Evolutionary conservation across 2,888 invertebrate species (phyloP), one percentile per base, ranked within the genome.

Genomic region (Alloscopus bannaensis): DNA sequence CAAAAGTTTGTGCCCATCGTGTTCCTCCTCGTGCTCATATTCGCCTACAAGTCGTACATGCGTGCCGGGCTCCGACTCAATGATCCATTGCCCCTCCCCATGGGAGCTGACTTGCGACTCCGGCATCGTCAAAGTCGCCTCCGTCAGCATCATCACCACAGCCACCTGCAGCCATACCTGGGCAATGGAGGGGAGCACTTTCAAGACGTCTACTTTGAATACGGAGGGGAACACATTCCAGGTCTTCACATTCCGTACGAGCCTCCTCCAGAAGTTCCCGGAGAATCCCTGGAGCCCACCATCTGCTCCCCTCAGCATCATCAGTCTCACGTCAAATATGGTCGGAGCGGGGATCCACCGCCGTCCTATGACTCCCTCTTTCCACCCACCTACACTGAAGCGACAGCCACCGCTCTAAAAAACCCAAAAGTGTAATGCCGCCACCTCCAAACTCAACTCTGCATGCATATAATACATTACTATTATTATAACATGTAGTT

Each of bases 11-110:
- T 83, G 28, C 83, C 83, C 4, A 71, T 83, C 18, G 71, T 83
- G 2, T 83, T 83, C 47, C 72, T 83, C 24, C 60, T 81, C 1
- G 79, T 83, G 26, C 71, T 83, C 24, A 72, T 83, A 31, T 83
- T 77, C 45, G 83, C 81, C 8, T 83, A 83, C 76, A 72, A 81
- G 60, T 71, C 75, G 20, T 83, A 83, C 66, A 83, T 83, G 83
- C 81, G 81, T 47, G 81, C 83, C n/a, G 81, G 83, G 3, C 70
- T 79, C 24, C 73, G 79, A 20, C 20, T 72, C 8, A 62, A 65
- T 36, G 60, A 72, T 20, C 52, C 62, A 8, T 20, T 72, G 18
- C 60, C 70, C 36, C 29, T 72, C 20, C 72, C 52, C 6, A 55
- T 65, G 40, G n/a, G n/a, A n/a, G 52, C 72, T 4, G 72, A 72